Base-by-base conservation (phyloP, 2,113 vertebrate species). In the Mesembrinibis cayennensis region DNA sequence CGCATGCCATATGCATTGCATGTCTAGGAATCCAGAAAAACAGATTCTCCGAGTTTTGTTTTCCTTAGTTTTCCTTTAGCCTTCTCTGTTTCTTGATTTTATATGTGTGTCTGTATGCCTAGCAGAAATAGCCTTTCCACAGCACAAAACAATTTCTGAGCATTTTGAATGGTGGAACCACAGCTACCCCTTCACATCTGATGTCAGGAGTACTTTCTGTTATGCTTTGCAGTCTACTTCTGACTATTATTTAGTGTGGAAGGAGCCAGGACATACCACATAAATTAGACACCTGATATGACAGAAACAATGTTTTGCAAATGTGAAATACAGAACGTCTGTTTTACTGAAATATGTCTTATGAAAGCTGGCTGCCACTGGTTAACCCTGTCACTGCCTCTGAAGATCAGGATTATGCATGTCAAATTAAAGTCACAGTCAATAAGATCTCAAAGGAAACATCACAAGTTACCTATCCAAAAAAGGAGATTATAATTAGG, bases 1-100 rank as follows among this genome's bases (percentile, higher is more conserved):
- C 56, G 5, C 3, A 13, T n/a, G 15, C 3, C 2, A 3, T 3
- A 4, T 6, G 4, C 27, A 30, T 3, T 32, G 16, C 30, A 36
- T 66, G 3, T 44, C 79, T 61, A 62, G 14, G 56, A 88, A 76
- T 61, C 20, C 10, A 21, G 16, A 26, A 72, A 80, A 89, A 59
- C 5, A 29, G 11, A 55, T 42, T 47, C 3, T 65, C 13, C 27
- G 27, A 44, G 13, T 76, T 34, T 40, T 82, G 9, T 40, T 65
- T 81, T 36, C 26, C 32, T 59, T 76, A 30, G 2, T 34, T 79
- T 89, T 16, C 7, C 30, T 67, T 83, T 32, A 79, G 9, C 4
- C 1, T 65, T 77, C 42, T 55, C 52, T 71, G 25, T 38, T 90
- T 85, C 27, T 45, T 55, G 15, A 55, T 67, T 42, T 40, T 34